A percentile compares a stretch with the other conserved stretches of the same genome.
Conservation (phyloP, 2,113 vertebrate genomes). For the Apistogramma diplotaenia region DNA sequence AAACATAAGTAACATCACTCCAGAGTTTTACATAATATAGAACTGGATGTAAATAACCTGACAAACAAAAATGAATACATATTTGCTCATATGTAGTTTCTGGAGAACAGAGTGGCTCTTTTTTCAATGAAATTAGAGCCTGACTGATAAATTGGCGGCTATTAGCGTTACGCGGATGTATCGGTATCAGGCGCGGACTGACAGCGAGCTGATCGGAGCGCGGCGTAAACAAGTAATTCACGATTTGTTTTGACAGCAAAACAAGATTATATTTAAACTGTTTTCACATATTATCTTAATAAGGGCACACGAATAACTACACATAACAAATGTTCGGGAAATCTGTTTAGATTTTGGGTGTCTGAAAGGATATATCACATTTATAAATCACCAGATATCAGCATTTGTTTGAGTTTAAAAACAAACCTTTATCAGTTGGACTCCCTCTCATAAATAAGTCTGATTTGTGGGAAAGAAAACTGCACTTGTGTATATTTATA, state of each 20-base stretch:
- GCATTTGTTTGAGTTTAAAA: neutral
- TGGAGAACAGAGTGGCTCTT: neutral
- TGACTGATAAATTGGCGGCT: neutral
- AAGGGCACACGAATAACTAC: neutral
- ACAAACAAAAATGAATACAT: neutral
- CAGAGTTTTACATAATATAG: neutral
- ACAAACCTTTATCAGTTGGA: neutral
- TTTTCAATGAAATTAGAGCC: neutral
- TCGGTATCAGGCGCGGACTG: no score
- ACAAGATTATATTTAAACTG: no score
- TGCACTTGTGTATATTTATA: neutral
- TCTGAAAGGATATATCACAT: no score
- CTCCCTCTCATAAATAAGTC: neutral
- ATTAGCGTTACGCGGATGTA: no score
- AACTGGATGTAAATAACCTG: no score
- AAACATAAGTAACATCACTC: neutral
- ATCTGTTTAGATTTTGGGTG: neutral
- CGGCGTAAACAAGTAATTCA: no score
- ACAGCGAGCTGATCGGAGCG: no score
- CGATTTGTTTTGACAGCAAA: no score
- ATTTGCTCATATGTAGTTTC: neutral
- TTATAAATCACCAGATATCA: no score
- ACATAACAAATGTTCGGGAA: neutral
- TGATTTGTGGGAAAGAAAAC: neutral
- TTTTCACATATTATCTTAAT: neutral